These are phyloP conservation scores for Cheilosia vernalis DNA, from an alignment of 2,888 invertebrate genomes.

Conservation along the genomic window DNA sequence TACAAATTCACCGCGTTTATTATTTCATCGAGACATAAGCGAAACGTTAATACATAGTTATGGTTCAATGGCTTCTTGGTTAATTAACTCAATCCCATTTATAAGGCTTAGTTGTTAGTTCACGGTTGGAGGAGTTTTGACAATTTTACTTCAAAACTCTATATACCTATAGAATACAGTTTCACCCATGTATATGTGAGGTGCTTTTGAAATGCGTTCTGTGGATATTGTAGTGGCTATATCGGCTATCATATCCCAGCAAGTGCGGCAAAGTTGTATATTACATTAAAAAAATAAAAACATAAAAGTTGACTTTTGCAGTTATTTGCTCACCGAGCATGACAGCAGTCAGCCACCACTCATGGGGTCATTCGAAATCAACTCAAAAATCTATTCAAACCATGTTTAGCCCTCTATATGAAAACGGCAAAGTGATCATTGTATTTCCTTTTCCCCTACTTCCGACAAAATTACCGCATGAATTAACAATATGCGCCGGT, in stretches of 20 bases:
- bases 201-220: neutral
- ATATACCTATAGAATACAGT: neutral
- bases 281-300: slow-evolving; percentile 6
- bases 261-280: slow-evolving; percentile 37
- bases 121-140: slow-evolving; percentile 49
- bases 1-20: neutral
- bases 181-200: neutral
- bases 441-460: neutral
- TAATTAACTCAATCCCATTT: slow-evolving; percentile 49
- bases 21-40: neutral
- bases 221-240: slow-evolving; percentile 3
- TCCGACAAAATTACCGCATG: slow-evolving; percentile 10
- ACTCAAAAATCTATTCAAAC: slow-evolving; percentile 7
- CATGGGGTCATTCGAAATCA: slow-evolving; percentile 34
- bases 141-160: slow-evolving; percentile 24
- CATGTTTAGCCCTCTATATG: neutral
- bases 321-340: slow-evolving; percentile 49
- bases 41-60: slow-evolving; percentile 3
- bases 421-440: neutral
- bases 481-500: slow-evolving; percentile 7
- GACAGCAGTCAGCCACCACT: slow-evolving; percentile 28
- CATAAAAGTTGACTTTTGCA: slow-evolving; percentile 28
- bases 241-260: slow-evolving; percentile 22
- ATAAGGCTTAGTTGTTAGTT: slow-evolving; percentile 36
- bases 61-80: slow-evolving; percentile 47